Conservation (phyloP, 2,888 invertebrate genomes). For the Coleophora deauratella region DNA sequence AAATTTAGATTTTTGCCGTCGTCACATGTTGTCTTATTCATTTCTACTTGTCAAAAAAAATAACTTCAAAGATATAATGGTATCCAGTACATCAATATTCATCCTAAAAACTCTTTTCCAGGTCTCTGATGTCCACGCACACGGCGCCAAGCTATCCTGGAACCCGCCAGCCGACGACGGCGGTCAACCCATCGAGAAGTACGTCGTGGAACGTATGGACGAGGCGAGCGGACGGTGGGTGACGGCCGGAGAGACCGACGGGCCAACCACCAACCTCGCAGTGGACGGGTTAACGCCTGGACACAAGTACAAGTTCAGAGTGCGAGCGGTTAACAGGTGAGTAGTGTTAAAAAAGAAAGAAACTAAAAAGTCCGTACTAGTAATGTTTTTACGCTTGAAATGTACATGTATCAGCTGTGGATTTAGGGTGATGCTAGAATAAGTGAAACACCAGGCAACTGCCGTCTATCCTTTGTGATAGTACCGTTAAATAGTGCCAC, state of each 20-base stretch:
- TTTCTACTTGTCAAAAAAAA: no score
- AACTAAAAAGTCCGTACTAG: no score
- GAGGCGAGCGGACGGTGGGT: slow-evolving; percentile 95
- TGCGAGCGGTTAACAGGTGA: slow-evolving; percentile 92
- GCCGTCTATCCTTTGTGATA: no score
- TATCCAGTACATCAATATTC: no score
- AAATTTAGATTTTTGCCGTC: no score
- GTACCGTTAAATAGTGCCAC: no score
- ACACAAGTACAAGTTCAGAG: slow-evolving; percentile 98
- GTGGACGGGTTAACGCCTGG: slow-evolving; percentile 92
- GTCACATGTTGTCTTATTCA: no score
- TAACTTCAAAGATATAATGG: no score
- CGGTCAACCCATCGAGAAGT: slow-evolving; percentile 93
- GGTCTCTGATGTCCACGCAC: slow-evolving; percentile 88
- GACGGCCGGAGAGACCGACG: slow-evolving; percentile 92
- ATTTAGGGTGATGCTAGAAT: no score
- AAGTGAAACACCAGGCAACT: no score
- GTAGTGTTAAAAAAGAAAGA: no score
- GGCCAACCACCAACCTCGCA: slow-evolving; percentile 82
- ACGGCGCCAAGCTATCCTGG: slow-evolving; percentile 93
- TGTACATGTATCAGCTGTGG: not conserved
- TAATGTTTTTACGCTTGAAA: not conserved
- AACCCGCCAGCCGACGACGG: slow-evolving; percentile 96
- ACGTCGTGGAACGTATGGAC: slow-evolving; percentile 96
- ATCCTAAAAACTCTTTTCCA: slow-evolving; percentile 14